Conservation (phyloP, 1,140 invertebrate genomes). For the Camponotus pennsylvanicus region DNA sequence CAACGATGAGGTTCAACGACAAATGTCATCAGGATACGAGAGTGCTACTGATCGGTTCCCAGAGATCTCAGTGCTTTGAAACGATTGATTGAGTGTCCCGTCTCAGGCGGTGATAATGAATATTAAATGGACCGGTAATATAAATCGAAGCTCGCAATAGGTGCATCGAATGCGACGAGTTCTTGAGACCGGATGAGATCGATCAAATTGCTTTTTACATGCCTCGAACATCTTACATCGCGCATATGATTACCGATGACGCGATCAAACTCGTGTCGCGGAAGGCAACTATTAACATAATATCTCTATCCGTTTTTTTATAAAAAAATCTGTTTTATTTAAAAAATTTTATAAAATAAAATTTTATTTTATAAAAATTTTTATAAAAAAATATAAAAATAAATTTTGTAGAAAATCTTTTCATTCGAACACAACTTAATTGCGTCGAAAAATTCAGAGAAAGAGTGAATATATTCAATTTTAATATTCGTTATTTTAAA, state of each 20-base stretch:
- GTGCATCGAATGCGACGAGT: slow-evolving; percentile 14
- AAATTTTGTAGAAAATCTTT: not conserved
- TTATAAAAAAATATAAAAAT: too few relatives aligned
- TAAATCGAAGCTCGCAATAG: slow-evolving; percentile 35
- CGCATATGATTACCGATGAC: not conserved
- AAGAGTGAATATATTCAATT: not conserved
- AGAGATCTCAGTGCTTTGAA: not conserved
- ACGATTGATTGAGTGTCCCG: not conserved
- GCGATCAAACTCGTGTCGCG: not conserved
- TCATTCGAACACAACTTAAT: not conserved
- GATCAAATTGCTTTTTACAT: not conserved
- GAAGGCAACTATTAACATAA: not conserved
- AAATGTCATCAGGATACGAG: too few relatives aligned
- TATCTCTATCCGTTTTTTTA: not conserved
- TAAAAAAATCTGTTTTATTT: too few relatives aligned
- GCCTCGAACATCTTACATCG: not conserved
- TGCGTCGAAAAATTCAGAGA: not conserved
- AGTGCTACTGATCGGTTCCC: too few relatives aligned
- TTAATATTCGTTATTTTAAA: not conserved
- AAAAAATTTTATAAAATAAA: too few relatives aligned
- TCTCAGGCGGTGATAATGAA: not conserved
- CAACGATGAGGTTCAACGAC: too few relatives aligned
- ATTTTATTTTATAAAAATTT: too few relatives aligned
- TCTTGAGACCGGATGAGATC: not conserved
- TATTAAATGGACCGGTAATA: not conserved